phyloP scores from a whole-genome alignment of 2,797 vertebrate genomes.

The Channa striata region DNA sequence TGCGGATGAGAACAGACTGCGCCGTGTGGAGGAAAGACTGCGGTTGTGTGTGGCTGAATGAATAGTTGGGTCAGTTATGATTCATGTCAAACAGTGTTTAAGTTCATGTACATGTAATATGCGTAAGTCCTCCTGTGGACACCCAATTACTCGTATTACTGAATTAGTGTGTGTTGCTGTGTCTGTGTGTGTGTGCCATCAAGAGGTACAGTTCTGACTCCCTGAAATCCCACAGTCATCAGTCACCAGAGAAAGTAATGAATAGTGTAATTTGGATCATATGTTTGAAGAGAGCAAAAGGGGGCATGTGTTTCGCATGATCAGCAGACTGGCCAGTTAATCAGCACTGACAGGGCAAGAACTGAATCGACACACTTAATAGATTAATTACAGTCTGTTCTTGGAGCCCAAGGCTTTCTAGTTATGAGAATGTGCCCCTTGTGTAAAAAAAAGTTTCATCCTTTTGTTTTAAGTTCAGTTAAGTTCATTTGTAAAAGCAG shows the following conservation, averaged over 20 bases:
- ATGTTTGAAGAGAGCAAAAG: conserved; percentile 46
- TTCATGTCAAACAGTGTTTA: conserved; percentile 46
- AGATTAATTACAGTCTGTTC: neutral
- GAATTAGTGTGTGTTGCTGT: neutral
- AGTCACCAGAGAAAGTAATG: conserved; percentile 38
- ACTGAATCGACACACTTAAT: conserved; percentile 3
- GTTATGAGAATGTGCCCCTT: neutral
- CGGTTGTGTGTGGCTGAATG: conserved; percentile 44
- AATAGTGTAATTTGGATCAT: conserved; percentile 63
- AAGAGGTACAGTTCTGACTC: conserved; percentile 39
- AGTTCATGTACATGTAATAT: conserved; percentile 28
- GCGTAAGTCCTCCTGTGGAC: conserved; percentile 19
- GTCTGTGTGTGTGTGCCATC: conserved; percentile 13
- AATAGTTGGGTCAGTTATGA: conserved; percentile 39
- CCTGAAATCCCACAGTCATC: conserved; percentile 51
- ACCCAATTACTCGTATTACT: conserved; percentile 30
- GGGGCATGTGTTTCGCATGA: conserved; percentile 14
- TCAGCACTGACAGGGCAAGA: conserved; percentile 12
- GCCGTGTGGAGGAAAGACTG: conserved; percentile 30
- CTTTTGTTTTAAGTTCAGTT: too few relatives aligned
- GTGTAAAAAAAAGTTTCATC: neutral
- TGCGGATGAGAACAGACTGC: conserved; percentile 64
- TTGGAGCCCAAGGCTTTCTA: neutral
- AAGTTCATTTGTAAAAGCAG: too few relatives aligned
- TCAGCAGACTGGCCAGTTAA: conserved; percentile 2